Evolutionary conservation across 2,113 vertebrate genomes (phyloP).

Genomic region (Pseudonaja textilis): DNA sequence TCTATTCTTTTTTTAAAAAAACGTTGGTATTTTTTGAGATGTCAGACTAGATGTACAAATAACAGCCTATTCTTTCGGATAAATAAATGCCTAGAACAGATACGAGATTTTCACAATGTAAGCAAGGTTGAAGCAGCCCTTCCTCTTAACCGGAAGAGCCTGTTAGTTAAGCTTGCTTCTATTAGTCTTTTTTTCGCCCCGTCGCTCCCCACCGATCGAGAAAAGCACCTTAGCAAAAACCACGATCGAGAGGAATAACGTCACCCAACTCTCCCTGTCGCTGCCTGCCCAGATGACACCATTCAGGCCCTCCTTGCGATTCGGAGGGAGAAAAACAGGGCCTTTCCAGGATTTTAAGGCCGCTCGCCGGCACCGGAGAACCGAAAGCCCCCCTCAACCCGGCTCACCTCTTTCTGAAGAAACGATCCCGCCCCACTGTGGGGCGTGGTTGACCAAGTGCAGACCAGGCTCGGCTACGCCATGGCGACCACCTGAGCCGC

Average conservation of each 20-base stretch:
- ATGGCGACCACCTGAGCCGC: conserved; percentile 21
- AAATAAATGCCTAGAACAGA: neutral
- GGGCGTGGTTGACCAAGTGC: neutral
- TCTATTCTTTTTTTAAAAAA: neutral
- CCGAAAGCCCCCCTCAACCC: neutral
- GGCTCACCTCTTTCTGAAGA: conserved; percentile 58
- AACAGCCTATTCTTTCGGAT: neutral
- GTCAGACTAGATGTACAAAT: neutral
- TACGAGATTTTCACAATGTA: neutral
- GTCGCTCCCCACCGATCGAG: neutral
- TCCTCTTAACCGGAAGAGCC: neutral
- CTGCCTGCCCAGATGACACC: neutral
- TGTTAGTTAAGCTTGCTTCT: neutral
- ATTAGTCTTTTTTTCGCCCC: neutral
- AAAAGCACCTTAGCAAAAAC: neutral
- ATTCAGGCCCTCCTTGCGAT: neutral
- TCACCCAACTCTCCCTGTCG: neutral
- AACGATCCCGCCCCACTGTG: conserved; percentile 30
- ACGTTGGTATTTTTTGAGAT: neutral
- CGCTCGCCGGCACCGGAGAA: too few relatives aligned
- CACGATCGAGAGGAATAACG: too few relatives aligned
- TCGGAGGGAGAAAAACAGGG: neutral
- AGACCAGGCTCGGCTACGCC: conserved; percentile 44
- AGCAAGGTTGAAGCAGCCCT: neutral
- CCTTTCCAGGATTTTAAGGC: neutral